Evolutionary conservation across 2,113 vertebrate genomes (phyloP).

Genomic region (Microcebus lehilahytsara): DNA sequence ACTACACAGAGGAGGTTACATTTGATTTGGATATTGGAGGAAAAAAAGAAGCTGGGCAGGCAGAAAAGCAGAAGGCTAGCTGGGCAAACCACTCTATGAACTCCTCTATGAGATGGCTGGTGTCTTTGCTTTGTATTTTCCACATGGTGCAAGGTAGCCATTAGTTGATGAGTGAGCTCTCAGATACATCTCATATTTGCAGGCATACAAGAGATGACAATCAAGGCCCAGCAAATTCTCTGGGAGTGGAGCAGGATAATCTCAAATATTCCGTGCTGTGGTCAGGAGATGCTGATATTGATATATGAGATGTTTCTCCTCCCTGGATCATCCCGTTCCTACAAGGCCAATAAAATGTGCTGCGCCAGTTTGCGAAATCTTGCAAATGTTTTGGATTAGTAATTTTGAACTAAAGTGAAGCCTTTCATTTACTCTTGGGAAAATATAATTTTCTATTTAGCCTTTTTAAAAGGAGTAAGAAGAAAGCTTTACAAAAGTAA

Average conservation of each 20-base stretch:
- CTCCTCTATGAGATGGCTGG: background rate
- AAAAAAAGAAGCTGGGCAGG: background rate
- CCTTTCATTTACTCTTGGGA: slow-evolving; percentile 18
- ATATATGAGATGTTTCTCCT: background rate
- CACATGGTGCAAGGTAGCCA: background rate
- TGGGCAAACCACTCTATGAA: background rate
- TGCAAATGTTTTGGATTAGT: slow-evolving; percentile 2
- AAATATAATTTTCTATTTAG: slow-evolving; percentile 30
- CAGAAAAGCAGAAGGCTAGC: background rate
- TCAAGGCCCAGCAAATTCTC: background rate
- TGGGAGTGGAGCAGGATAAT: background rate
- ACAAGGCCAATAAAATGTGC: background rate
- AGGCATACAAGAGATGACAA: background rate
- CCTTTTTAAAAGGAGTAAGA: slow-evolving; percentile 38
- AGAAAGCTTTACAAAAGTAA: slow-evolving; percentile 39
- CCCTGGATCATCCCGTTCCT: background rate
- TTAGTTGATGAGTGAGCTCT: background rate
- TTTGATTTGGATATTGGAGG: background rate
- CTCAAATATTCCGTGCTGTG: background rate
- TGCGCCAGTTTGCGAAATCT: background rate
- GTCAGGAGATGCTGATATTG: background rate
- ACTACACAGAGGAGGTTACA: background rate
- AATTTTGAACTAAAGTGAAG: slow-evolving; percentile 26
- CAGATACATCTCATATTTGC: background rate
- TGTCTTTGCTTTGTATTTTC: background rate